phyloP scores from a whole-genome alignment of 1,140 invertebrate species.

The Rhysida immarginata region DNA sequence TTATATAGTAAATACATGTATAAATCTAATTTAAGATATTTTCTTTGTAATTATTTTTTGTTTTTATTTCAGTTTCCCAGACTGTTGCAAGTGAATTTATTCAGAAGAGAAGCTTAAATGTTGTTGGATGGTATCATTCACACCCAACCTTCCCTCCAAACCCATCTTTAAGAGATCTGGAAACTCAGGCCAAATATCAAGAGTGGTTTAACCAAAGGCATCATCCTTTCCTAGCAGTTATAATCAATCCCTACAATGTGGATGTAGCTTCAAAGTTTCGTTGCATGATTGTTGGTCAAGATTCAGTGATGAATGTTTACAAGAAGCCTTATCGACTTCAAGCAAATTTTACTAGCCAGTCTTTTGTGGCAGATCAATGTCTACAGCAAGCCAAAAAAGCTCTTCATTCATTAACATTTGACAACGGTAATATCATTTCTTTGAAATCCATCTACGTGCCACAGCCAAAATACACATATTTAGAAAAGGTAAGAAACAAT shows the following conservation, averaged over 20 bases:
- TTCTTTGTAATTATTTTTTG: not conserved
- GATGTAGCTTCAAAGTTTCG: not conserved
- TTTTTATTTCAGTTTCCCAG: slow-evolving; percentile 34
- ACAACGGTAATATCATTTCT: not conserved
- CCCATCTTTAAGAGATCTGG: slow-evolving; percentile 43
- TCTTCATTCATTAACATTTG: not conserved
- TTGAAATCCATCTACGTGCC: not conserved
- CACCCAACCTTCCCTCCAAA: slow-evolving; percentile 46
- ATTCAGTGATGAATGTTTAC: not conserved
- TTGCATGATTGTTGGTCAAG: slow-evolving; percentile 1
- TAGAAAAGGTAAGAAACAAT: not conserved
- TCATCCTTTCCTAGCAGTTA: slow-evolving; percentile 40
- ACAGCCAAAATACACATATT: not conserved
- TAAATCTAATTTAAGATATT: too few species aligned
- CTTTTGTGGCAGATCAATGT: not conserved
- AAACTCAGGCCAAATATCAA: slow-evolving; percentile 42
- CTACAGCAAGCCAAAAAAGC: not conserved
- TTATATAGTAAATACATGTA: too few species aligned
- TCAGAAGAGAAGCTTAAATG: slow-evolving; percentile 29
- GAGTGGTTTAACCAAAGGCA: slow-evolving; percentile 38
- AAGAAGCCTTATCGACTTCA: not conserved
- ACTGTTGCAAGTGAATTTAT: slow-evolving; percentile 38
- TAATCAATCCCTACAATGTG: slow-evolving; percentile 35
- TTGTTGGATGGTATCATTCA: slow-evolving; percentile 49
- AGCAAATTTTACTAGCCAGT: not conserved